A percentile compares a stretch with the other conserved stretches of the same genome.
Conservation (phyloP, 2,113 vertebrate genomes). For the Grus americana region DNA sequence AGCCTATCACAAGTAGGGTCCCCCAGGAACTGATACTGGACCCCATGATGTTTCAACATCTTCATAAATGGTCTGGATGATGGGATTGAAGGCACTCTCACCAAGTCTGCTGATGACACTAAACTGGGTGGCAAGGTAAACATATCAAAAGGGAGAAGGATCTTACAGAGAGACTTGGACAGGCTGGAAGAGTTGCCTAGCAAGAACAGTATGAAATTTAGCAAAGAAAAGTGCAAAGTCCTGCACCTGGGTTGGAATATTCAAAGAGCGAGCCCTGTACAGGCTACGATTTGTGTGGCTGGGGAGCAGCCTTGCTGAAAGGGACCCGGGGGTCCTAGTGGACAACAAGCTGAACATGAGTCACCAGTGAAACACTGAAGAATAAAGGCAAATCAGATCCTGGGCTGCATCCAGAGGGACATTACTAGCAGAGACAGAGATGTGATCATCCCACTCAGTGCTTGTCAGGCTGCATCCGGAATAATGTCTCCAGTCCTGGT, state of each 20-base stretch:
- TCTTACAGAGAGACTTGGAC: not conserved
- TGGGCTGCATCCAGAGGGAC: not conserved
- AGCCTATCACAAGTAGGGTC: not conserved
- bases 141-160: not conserved
- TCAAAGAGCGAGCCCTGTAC: not conserved
- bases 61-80: not conserved
- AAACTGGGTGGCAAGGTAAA: not conserved
- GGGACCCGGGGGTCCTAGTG: no score
- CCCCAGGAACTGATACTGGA: not conserved
- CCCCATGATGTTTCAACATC: not conserved
- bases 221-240: not conserved
- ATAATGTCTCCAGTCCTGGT: not conserved
- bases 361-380: not conserved
- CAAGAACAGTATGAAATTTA: not conserved
- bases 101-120: not conserved
- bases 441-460: not conserved
- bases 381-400: not conserved
- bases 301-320: not conserved
- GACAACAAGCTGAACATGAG: not conserved
- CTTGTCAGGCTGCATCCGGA: not conserved
- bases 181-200: not conserved
- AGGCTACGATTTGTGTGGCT: not conserved
- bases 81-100: not conserved
- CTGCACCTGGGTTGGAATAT: not conserved
- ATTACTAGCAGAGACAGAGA: not conserved